phyloP scores from a whole-genome alignment of 2,113 vertebrate species.

The Heterotis niloticus region DNA sequence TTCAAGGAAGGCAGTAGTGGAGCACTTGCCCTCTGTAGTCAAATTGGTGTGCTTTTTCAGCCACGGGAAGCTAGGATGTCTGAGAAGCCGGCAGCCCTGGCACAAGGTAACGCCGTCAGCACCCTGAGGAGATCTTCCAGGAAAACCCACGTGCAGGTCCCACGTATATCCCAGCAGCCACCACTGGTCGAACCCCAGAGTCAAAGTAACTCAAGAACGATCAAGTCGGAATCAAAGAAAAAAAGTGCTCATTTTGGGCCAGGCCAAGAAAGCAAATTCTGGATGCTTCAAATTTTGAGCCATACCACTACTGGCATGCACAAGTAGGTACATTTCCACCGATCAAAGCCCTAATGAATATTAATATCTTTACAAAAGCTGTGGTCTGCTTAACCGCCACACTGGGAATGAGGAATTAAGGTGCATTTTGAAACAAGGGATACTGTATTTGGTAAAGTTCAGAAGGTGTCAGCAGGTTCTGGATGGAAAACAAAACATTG shows the following conservation, averaged over 20 bases:
- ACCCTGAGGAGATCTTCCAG: too few relatives aligned
- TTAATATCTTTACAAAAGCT: constrained; percentile 43
- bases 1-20: too few relatives aligned
- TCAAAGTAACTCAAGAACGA: not conserved
- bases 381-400: constrained; percentile 42
- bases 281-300: constrained; percentile 51
- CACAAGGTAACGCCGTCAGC: not conserved
- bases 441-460: constrained; percentile 27
- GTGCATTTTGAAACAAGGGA: constrained; percentile 36
- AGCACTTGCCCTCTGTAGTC: not conserved
- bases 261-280: constrained; percentile 65
- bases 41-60: not conserved
- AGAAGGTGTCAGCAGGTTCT: constrained; percentile 21
- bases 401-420: constrained; percentile 45
- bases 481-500: constrained; percentile 26
- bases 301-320: constrained; percentile 35
- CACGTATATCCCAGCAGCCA: too few relatives aligned
- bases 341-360: constrained; percentile 48
- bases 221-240: not conserved
- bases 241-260: constrained; percentile 26
- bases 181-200: not conserved
- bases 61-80: not conserved
- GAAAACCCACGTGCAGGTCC: too few relatives aligned
- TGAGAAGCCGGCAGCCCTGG: not conserved
- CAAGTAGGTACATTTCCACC: constrained; percentile 34